A percentile compares a stretch with the other conserved stretches of the same genome.
These are phyloP conservation scores for Cheilosia vulpina DNA, from an alignment of 2,888 invertebrate species.

Conservation along the genomic window DNA sequence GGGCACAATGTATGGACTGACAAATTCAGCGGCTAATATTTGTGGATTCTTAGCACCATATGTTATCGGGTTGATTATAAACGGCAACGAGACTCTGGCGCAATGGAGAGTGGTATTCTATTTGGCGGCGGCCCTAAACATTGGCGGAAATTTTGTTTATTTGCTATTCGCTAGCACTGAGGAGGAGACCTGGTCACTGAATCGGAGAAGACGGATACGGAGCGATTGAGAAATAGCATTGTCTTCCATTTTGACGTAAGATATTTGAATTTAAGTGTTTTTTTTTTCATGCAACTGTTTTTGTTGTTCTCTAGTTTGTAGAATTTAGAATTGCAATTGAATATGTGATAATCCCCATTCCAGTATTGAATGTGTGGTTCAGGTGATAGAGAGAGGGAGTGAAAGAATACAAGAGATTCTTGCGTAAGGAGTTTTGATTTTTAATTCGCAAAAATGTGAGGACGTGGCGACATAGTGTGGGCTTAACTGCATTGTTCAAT, in stretches of 20 bases:
- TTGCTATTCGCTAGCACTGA: slow-evolving; percentile 91
- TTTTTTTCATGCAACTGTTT: slow-evolving; percentile 9
- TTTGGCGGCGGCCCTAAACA: slow-evolving; percentile 90
- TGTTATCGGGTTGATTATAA: slow-evolving; percentile 89
- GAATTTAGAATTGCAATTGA: slow-evolving; percentile 52
- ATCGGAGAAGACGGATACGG: slow-evolving; percentile 63
- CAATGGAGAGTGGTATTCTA: slow-evolving; percentile 88
- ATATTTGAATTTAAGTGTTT: slow-evolving; percentile 26
- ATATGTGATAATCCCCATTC: slow-evolving; percentile 69
- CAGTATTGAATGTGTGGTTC: slow-evolving; percentile 60
- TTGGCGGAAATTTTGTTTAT: slow-evolving; percentile 90
- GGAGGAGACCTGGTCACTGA: slow-evolving; percentile 87
- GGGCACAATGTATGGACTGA: slow-evolving; percentile 93
- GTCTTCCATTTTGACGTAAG: slow-evolving; percentile 68
- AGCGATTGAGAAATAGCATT: slow-evolving; percentile 63
- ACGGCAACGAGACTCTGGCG: slow-evolving; percentile 82
- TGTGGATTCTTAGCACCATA: slow-evolving; percentile 93
- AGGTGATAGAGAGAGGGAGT: slow-evolving; percentile 1
- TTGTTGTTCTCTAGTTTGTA: slow-evolving; percentile 33
- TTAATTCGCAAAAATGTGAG: not conserved
- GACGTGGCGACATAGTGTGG: not conserved
- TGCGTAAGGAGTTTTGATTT: not conserved
- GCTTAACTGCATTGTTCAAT: not conserved
- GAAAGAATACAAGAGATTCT: not conserved
- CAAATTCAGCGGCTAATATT: slow-evolving; percentile 92